These are phyloP conservation scores for Oceanites oceanicus DNA, from an alignment of 2,113 vertebrate genomes.

Conservation along the genomic window DNA sequence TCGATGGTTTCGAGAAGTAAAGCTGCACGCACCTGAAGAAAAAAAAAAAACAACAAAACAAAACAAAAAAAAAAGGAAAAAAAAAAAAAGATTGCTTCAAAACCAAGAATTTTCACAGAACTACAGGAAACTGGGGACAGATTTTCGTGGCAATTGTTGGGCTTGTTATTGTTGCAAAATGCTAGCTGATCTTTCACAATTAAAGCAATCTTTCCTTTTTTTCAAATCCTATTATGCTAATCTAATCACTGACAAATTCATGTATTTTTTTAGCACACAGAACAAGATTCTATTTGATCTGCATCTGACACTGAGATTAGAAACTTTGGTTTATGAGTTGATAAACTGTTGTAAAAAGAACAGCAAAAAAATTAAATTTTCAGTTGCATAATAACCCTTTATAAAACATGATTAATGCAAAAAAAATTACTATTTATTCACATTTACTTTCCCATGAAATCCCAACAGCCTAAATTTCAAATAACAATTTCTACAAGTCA, in stretches of 20 bases:
- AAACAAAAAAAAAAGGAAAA: not conserved
- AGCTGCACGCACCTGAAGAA: slow-evolving; percentile 60
- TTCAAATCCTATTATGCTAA: not conserved
- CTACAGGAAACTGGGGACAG: not conserved
- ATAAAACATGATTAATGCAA: not conserved
- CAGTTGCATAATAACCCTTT: not conserved
- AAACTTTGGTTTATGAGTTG: not conserved
- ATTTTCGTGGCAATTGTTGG: not conserved
- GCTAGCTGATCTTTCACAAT: not conserved
- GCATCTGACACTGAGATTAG: not conserved
- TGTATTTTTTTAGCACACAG: not conserved
- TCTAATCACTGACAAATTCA: not conserved
- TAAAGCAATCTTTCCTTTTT: not conserved
- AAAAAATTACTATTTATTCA: not conserved
- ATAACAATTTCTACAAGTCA: not conserved
- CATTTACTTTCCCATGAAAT: not conserved
- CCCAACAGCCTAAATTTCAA: not conserved
- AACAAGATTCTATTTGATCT: not conserved
- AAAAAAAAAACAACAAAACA: not conserved
- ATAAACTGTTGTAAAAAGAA: not conserved
- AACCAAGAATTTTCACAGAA: not conserved
- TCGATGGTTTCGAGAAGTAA: slow-evolving; percentile 76
- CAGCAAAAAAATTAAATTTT: not conserved
- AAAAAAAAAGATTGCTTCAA: not conserved
- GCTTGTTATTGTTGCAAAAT: not conserved